Evolutionary conservation across 2,888 invertebrate species (phyloP).

Genomic region (Pterostichus madidus): DNA sequence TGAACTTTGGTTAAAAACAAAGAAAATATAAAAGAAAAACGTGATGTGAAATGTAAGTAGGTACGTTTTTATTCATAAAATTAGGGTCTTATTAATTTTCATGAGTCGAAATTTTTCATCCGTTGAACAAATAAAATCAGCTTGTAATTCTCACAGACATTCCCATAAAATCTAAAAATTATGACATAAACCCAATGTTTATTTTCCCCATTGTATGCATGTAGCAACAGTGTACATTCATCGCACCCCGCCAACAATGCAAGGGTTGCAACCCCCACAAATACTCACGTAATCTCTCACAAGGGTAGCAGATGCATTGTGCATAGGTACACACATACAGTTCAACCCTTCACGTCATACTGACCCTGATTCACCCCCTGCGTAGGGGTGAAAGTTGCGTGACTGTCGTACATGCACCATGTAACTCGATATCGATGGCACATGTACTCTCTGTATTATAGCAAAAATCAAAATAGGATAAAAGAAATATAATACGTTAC

Average conservation of each 20-base stretch:
- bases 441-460: conserved; percentile 69
- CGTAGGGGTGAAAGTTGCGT: conserved; percentile 26
- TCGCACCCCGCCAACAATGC: conserved; percentile 1
- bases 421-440: conserved; percentile 64
- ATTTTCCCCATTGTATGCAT: conserved; percentile 57
- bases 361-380: conserved; percentile 11
- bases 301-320: conserved; percentile 75
- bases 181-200: conserved; percentile 63
- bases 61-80: background rate
- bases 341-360: conserved; percentile 50
- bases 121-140: conserved; percentile 36
- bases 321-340: conserved; percentile 62
- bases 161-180: conserved; percentile 54
- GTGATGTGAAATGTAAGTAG: background rate
- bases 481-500: conserved; percentile 71
- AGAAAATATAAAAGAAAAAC: background rate
- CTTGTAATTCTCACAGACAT: conserved; percentile 28
- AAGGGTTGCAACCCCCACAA: conserved; percentile 73
- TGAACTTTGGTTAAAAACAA: too few relatives aligned
- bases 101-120: conserved; percentile 28
- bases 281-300: conserved; percentile 73
- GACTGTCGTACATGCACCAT: conserved; percentile 23
- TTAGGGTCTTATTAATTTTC: conserved; percentile 13
- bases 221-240: conserved; percentile 58
- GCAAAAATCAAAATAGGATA: conserved; percentile 73